Evolutionary conservation across 2,797 vertebrate species (phyloP), one percentile per base, ranked within the genome.

Genomic region (Cichlasoma orientale): DNA sequence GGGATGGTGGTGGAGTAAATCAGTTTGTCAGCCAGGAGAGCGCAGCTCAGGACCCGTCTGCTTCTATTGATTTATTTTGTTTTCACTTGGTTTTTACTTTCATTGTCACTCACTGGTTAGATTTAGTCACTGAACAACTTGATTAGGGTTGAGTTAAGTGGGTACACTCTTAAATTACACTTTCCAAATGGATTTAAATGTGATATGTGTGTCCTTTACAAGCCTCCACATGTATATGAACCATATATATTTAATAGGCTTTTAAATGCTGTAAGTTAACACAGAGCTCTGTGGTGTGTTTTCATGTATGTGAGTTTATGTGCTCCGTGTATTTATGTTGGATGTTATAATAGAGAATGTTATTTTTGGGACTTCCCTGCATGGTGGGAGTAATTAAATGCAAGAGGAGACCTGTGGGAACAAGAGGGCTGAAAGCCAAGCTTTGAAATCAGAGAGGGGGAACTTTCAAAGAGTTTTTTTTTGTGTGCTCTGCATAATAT

Each of bases 321-420:
- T 61, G 11, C 41, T 78, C 3, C 11, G 27, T 66, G 2, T 77
- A 71, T 82, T 89, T 83, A 53, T 88, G 44, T 79, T 86, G 66
- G 61, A 72, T 54, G 36, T 70, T 53, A 66, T 31, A 47, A 63
- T 44, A 73, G 1, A 47, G 81, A 57, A 75, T 63, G 77, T 73
- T 88, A 80, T 90, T 86, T 87, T 86, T 72, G 78, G 10, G 86
- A 72, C 74, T 6, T 0, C 19, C 16, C 7, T 14, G 53, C 50
- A 11, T 27, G 56, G 52, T 54, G 72, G 44, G 23, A 69, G 73
- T 71, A 74, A 81, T 72, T 5, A 80, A 75, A 80, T 25, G 69
- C 56, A 77, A 80, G 21, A 36, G 53, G 53, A 83, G 80, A 86
- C 57, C 52, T 58, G 38, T 76, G 80, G 77, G 83, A 87, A 82